Evolutionary conservation across 2,797 vertebrate genomes (phyloP).

Genomic region (Petrocephalus schoutedeni): DNA sequence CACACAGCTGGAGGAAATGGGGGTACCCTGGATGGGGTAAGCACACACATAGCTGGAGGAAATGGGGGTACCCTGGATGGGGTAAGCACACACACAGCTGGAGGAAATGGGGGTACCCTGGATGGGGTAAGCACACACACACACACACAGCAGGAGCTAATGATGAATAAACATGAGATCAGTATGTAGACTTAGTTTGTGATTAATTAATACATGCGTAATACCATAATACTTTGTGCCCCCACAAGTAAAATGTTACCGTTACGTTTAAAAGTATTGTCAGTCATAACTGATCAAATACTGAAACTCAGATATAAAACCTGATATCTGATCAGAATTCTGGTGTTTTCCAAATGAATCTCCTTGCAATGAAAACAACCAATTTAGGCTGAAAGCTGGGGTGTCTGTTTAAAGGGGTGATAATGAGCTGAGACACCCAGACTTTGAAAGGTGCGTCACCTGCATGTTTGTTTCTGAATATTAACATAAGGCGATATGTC

Average conservation of each 20-base stretch:
- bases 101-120: background rate
- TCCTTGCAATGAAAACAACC: background rate
- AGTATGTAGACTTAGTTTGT: too few relatives aligned
- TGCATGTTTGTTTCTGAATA: background rate
- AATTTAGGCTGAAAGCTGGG: background rate
- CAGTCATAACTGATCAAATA: background rate
- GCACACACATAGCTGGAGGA: background rate
- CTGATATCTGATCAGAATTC: background rate
- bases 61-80: background rate
- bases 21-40: too few relatives aligned
- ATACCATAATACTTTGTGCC: too few relatives aligned
- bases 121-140: background rate
- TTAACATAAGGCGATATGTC: background rate
- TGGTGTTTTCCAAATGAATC: background rate
- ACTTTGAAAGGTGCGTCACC: background rate
- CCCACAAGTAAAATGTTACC: too few relatives aligned
- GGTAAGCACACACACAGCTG: background rate
- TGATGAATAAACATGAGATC: too few relatives aligned
- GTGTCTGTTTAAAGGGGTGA: background rate
- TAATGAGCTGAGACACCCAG: background rate
- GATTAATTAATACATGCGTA: too few relatives aligned
- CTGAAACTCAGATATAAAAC: background rate
- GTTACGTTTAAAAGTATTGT: background rate
- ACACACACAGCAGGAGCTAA: too few relatives aligned
- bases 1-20: too few relatives aligned